These are phyloP conservation scores for Drosophila melanosoma DNA, from an alignment of 2,888 invertebrate species.

Conservation along the genomic window DNA sequence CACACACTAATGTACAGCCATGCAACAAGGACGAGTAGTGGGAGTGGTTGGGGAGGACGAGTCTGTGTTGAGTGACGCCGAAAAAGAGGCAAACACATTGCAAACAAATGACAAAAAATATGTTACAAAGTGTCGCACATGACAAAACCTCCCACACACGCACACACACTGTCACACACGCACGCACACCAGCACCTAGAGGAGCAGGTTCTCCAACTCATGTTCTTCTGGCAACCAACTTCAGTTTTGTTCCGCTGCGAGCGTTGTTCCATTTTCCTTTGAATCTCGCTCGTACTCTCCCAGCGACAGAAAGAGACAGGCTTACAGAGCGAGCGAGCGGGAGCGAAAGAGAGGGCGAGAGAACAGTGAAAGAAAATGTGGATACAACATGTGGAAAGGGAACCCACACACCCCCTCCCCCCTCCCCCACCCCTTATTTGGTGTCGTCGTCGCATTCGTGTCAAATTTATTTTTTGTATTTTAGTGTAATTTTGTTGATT, in stretches of 20 bases:
- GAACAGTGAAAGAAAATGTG: conserved; percentile 2
- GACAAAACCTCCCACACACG: conserved; percentile 44
- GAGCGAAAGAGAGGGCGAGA: not conserved
- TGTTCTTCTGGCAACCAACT: conserved; percentile 61
- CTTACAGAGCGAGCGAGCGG: not conserved
- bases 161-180: conserved; percentile 8
- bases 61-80: conserved; percentile 68
- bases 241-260: conserved; percentile 62
- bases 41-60: conserved; percentile 5
- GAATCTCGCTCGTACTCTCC: conserved; percentile 28
- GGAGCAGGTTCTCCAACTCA: conserved; percentile 34
- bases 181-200: conserved; percentile 34
- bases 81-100: conserved; percentile 69
- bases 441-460: conserved; percentile 78
- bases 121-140: conserved; percentile 80
- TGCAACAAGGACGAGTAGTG: conserved; percentile 18
- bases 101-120: conserved; percentile 78
- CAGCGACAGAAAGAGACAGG: conserved; percentile 7
- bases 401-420: not conserved
- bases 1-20: conserved; percentile 21
- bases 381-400: conserved; percentile 13
- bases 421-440: conserved; percentile 31
- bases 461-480: conserved; percentile 79
- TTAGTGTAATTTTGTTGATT: conserved; percentile 80
- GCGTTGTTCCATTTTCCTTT: conserved; percentile 70